Evolutionary conservation across 2,888 invertebrate genomes (phyloP).

Genomic region (Ormia ochracea): DNA sequence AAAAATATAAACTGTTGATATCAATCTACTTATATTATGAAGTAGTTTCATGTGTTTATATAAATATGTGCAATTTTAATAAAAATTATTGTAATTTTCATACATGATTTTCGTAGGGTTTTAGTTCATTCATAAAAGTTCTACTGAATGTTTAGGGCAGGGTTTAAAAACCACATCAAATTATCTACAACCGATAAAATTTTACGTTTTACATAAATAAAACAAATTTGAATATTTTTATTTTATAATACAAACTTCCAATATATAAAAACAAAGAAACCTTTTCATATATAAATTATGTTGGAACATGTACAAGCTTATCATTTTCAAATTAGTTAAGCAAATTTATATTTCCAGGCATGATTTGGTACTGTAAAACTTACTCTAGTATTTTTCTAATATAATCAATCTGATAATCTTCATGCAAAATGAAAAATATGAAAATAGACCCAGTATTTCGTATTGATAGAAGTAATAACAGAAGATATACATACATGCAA

Average conservation of each 20-base stretch:
- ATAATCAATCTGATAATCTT: no score
- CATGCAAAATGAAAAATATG: no score
- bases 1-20: no score
- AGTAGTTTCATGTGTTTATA: neutral
- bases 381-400: no score
- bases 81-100: constrained; percentile 17
- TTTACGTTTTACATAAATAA: constrained; percentile 42
- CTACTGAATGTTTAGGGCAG: constrained; percentile 9
- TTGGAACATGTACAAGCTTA: constrained; percentile 51
- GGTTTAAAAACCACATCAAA: constrained; percentile 29
- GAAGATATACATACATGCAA: no score
- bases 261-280: neutral
- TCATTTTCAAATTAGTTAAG: constrained; percentile 50
- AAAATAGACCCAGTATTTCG: no score
- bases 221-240: constrained; percentile 7
- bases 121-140: neutral
- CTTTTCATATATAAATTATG: constrained; percentile 51
- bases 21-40: no score
- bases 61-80: neutral
- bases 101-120: constrained; percentile 9
- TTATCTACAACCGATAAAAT: constrained; percentile 53
- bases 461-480: no score
- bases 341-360: constrained; percentile 26
- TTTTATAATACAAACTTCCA: neutral
- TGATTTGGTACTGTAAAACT: no score